Evolutionary conservation across 2,888 invertebrate species (phyloP), one percentile per base, ranked within the genome.

Genomic region (Cosmia pyralina): DNA sequence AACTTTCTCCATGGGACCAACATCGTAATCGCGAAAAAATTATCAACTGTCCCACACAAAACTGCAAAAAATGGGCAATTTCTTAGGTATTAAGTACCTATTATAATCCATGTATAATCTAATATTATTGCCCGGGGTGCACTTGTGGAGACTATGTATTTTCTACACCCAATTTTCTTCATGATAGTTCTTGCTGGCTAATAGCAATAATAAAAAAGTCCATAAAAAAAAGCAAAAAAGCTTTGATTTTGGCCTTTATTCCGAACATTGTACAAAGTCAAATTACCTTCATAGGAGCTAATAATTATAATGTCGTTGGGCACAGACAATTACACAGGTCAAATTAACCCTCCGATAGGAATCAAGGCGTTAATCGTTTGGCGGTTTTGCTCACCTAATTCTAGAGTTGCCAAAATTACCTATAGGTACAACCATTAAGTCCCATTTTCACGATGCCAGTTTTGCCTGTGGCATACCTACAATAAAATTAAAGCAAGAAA

Each of bases 301-400:
- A 44, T 59, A 58, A 75, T 44, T 22, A 44, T 13, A 28, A n/a
- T 46, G 58, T 46, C 34, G 22, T 58, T 46, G 38, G 13, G 44
- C 58, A 38, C 50, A 57, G 13, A 11, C 34, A 67, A 66, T 66
- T 53, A 53, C 52, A 52, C 55, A 5, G 28, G 28, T 52, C 41
- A 28, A 59, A 59, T 48, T 74, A 67, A 59, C 28, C 77, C 72
- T 17, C 50, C 19, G 74, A 59, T 67, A 77, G 46, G 38, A 59
- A 77, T 58, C 44, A 38, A 65, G 28, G 59, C 38, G 58, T 59
- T 67, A 74, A 77, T 77, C n/a, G 46, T 69, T 77, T 28, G 13
- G 34, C 11, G 59, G 19, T 62, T 44, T 58, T 57, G n/a, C 62
- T 69, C 15, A 59, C 28, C n/a, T 76, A 48, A 74, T 50, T 15